Evolutionary conservation across 2,888 invertebrate species (phyloP).

Genomic region (Poecilobothrus nobilitatus): DNA sequence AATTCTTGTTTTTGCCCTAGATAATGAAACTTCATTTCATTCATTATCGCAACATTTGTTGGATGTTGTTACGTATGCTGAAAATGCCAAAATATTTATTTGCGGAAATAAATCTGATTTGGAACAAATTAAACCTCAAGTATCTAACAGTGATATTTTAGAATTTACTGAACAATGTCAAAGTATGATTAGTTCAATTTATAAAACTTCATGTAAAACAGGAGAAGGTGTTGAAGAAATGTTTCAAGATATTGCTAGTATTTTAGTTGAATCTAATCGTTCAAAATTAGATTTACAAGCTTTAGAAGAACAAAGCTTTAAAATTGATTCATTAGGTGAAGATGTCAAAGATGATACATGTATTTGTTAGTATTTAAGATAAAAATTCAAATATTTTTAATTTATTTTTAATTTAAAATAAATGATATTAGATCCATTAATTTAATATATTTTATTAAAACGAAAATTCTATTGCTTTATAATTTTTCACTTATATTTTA

Average conservation of each 20-base stretch:
- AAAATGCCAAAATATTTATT: conserved; percentile 89
- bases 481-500: background rate
- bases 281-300: conserved; percentile 75
- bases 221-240: conserved; percentile 82
- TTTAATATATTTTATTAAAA: background rate
- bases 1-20: conserved; percentile 80
- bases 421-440: background rate
- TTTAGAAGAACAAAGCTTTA: conserved; percentile 68
- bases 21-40: conserved; percentile 88
- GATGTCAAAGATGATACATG: conserved; percentile 32
- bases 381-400: conserved; percentile 15
- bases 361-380: conserved; percentile 41
- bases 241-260: conserved; percentile 80
- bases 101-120: conserved; percentile 89
- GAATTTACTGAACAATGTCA: conserved; percentile 88
- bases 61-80: conserved; percentile 88
- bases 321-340: conserved; percentile 58
- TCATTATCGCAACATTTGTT: conserved; percentile 83
- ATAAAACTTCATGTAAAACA: conserved; percentile 82
- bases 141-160: conserved; percentile 81
- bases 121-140: conserved; percentile 60
- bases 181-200: conserved; percentile 77
- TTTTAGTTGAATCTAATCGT: conserved; percentile 68
- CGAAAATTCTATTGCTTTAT: background rate
- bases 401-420: background rate